Evolutionary conservation across 1,140 invertebrate species (phyloP), one percentile per base, ranked within the genome.

Genomic region (Drosophila lowei): DNA sequence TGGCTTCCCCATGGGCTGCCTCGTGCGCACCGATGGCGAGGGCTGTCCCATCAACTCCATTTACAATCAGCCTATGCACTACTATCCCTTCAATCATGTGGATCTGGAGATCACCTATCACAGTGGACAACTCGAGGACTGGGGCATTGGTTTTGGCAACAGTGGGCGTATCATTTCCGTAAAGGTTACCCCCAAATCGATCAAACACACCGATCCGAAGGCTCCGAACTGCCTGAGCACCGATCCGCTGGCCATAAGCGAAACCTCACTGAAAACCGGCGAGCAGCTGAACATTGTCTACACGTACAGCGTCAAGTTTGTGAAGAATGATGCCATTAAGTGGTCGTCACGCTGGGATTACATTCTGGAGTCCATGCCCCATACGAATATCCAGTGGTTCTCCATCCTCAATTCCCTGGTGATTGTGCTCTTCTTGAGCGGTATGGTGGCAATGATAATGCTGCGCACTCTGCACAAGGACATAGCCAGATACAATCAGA

Each of bases 341-440:
- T 99, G 99, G 99, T 99, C 98, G 0, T 99, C 98, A 0, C 94
- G 99, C 81, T 99, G 99, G 99, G 99, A 99, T 93, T 99, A 99
- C 90, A 99, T 99, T 72, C 92, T 99, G 48, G 97, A 99, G 92
- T 99, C 98, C 2, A 98, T 99, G 95, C 98, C 97, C 0, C 97
- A 99, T 86, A 98, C 98, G 0, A 99, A 99, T 92, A 99, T 99
- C 79, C 98, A 99, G 91, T 99, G 98, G 98, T 99, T 99, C 89
- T 98, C 97, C 55, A 98, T 98, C 78, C 92, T 98, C 13, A 98
- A 98, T 91, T 97, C 97, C 0, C 92, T 97, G 54, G 97, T 98
- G 52, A 98, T 97, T 86, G 96, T 97, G 13, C 92, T 97, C 3
- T 97, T 98, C 90, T 92, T 97, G 6, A 98, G 98, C 79, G 99